Evolutionary conservation across 1,140 invertebrate species (phyloP).

Genomic region (Diploscapter pachys): DNA sequence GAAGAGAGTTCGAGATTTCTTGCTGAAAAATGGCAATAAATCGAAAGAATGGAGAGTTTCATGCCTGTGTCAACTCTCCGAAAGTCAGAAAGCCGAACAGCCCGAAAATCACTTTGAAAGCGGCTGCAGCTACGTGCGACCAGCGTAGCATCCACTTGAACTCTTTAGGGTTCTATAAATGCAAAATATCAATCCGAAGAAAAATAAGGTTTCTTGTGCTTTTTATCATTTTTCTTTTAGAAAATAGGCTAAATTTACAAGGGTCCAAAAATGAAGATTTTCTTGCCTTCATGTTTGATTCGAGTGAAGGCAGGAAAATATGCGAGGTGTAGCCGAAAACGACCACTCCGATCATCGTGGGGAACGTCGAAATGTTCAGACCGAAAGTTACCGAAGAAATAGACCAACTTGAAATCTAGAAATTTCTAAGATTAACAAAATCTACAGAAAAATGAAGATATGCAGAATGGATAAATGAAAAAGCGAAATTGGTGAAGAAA

Average conservation of each 20-base stretch:
- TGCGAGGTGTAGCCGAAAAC: slow-evolving; percentile 99
- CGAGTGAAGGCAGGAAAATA: slow-evolving; percentile 93
- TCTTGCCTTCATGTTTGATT: slow-evolving; percentile 81
- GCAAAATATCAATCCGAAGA: not conserved
- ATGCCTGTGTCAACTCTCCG: slow-evolving; percentile 73
- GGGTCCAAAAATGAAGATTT: not conserved
- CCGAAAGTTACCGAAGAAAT: slow-evolving; percentile 75
- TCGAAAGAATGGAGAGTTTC: not conserved
- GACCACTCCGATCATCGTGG: slow-evolving; percentile 96
- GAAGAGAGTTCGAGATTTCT: slow-evolving; percentile 95
- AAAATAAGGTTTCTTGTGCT: not conserved
- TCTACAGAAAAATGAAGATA: slow-evolving; percentile 69
- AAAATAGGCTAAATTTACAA: too few relatives aligned
- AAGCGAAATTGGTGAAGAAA: not conserved
- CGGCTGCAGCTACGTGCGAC: slow-evolving; percentile 92
- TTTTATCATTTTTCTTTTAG: not conserved
- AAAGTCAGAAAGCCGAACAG: slow-evolving; percentile 96
- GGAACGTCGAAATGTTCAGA: slow-evolving; percentile 91
- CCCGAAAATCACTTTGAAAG: slow-evolving; percentile 93
- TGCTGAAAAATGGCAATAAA: slow-evolving; percentile 54
- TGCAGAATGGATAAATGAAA: slow-evolving; percentile 57
- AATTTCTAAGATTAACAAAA: slow-evolving; percentile 65
- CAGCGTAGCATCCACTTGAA: slow-evolving; percentile 97
- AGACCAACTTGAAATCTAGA: slow-evolving; percentile 11
- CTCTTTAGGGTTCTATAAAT: slow-evolving; percentile 68